A percentile compares a stretch with the other conserved stretches of the same genome.
These are phyloP conservation scores for Drosophila sp. DNA, from an alignment of 1,140 invertebrate genomes.

Conservation along the genomic window DNA sequence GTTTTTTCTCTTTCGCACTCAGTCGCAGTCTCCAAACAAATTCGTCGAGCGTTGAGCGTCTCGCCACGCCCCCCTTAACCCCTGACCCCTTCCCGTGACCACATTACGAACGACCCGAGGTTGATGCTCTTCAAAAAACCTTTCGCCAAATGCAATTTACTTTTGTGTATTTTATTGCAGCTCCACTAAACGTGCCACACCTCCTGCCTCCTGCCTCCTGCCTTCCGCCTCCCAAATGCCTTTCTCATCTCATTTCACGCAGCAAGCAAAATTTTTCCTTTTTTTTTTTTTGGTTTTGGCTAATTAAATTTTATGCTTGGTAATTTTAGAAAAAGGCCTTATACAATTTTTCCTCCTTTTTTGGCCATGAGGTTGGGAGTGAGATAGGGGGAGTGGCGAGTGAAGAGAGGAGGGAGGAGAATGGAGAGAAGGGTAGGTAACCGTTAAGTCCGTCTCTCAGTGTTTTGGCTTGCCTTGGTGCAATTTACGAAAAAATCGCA, in stretches of 20 bases:
- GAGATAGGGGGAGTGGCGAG: neutral
- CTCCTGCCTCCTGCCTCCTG: neutral
- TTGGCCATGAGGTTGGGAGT: neutral
- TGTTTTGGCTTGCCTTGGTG: slow-evolving; percentile 21
- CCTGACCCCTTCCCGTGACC: neutral
- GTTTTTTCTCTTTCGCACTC: slow-evolving; percentile 8
- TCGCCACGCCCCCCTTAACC: slow-evolving; percentile 15
- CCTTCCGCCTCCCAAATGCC: neutral
- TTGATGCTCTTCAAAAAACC: slow-evolving; percentile 4
- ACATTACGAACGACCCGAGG: neutral
- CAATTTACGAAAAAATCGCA: slow-evolving; percentile 46
- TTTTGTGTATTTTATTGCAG: slow-evolving; percentile 53
- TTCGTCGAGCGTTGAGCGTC: slow-evolving; percentile 5
- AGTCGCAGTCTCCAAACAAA: neutral
- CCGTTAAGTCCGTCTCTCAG: slow-evolving; percentile 32
- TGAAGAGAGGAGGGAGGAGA: neutral
- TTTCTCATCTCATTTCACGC: slow-evolving; percentile 1
- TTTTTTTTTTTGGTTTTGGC: slow-evolving; percentile 73
- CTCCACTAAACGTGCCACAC: slow-evolving; percentile 19
- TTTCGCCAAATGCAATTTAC: slow-evolving; percentile 73
- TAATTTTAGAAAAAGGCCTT: slow-evolving; percentile 78
- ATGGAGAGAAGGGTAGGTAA: neutral
- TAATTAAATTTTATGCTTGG: slow-evolving; percentile 83
- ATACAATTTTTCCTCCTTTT: slow-evolving; percentile 30
- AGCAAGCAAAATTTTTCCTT: slow-evolving; percentile 13